A percentile compares a stretch with the other conserved stretches of the same genome.
Evolutionary conservation across 2,113 vertebrate species (phyloP).

Genomic region (Cariama cristata): DNA sequence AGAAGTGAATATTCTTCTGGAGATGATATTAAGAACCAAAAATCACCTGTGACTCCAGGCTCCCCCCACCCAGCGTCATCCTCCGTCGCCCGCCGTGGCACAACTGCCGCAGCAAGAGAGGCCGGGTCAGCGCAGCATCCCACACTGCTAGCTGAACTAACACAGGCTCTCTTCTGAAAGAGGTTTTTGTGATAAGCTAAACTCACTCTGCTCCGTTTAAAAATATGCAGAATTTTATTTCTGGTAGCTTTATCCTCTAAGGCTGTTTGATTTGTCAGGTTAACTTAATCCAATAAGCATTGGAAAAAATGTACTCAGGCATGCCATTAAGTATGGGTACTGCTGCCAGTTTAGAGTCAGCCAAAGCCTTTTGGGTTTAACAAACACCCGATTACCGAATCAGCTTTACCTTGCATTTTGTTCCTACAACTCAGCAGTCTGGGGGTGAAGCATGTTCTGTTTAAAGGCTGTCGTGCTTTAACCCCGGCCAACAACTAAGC

Average conservation of each 20-base stretch:
- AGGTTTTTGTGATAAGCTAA: not conserved
- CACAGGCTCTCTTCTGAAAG: not conserved
- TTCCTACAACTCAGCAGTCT: not conserved
- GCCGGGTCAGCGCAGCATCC: fast-evolving
- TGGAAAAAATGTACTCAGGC: not conserved
- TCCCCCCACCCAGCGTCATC: fast-evolving
- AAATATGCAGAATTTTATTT: not conserved
- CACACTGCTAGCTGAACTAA: not conserved
- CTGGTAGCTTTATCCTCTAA: not conserved
- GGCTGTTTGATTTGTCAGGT: not conserved
- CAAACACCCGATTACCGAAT: not conserved
- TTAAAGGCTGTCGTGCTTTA: not conserved
- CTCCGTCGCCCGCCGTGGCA: fast-evolving
- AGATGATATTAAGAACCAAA: not conserved
- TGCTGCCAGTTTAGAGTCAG: not conserved
- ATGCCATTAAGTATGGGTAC: fast-evolving
- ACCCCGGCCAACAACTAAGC: no score
- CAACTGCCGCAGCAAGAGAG: fast-evolving
- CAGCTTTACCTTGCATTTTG: not conserved
- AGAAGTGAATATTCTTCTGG: not conserved
- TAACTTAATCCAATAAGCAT: not conserved
- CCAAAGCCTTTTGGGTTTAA: not conserved
- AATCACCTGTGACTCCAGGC: not conserved
- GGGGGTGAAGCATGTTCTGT: fast-evolving
- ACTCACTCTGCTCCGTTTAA: not conserved